A percentile compares a stretch with the other conserved stretches of the same genome.
Evolutionary conservation across 2,888 invertebrate species (phyloP).

Genomic region (Eledona agricola): DNA sequence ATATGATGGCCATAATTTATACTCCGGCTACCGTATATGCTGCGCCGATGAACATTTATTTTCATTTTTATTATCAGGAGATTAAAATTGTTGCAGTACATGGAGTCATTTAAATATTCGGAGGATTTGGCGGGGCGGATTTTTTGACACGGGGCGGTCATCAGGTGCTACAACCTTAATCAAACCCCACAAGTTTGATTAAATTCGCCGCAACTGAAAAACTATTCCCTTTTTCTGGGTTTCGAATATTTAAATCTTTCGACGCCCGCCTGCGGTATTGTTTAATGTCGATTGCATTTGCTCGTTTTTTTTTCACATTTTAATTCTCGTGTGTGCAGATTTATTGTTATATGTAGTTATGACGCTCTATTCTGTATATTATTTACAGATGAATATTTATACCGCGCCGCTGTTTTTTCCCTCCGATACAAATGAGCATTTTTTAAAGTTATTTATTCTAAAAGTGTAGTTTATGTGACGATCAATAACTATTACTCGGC

Average conservation of each 20-base stretch:
- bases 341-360: slow-evolving; percentile 58
- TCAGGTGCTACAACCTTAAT: slow-evolving; percentile 17
- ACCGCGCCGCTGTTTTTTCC: slow-evolving; percentile 37
- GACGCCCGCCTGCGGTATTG: too few relatives aligned
- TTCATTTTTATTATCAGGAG: slow-evolving; percentile 65
- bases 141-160: slow-evolving; percentile 47
- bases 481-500: slow-evolving; percentile 32
- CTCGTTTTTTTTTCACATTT: slow-evolving; percentile 44
- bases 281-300: slow-evolving; percentile 55
- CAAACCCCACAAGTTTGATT: slow-evolving; percentile 12
- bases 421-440: slow-evolving; percentile 30
- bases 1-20: slow-evolving; percentile 64
- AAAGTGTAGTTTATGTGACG: slow-evolving; percentile 30
- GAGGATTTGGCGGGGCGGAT: slow-evolving; percentile 54
- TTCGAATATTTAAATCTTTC: neutral
- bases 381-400: slow-evolving; percentile 59
- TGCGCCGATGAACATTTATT: slow-evolving; percentile 63
- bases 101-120: slow-evolving; percentile 59
- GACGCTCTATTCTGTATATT: slow-evolving; percentile 51
- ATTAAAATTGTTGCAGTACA: slow-evolving; percentile 64
- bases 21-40: slow-evolving; percentile 55
- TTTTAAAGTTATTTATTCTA: slow-evolving; percentile 34
- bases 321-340: slow-evolving; percentile 54
- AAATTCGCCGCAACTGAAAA: neutral
- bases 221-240: neutral